Percentiles rank a stretch among this genome's conserved stretches.
phyloP scores from a whole-genome alignment of 2,888 invertebrate species.

The Napeogenes inachia region DNA sequence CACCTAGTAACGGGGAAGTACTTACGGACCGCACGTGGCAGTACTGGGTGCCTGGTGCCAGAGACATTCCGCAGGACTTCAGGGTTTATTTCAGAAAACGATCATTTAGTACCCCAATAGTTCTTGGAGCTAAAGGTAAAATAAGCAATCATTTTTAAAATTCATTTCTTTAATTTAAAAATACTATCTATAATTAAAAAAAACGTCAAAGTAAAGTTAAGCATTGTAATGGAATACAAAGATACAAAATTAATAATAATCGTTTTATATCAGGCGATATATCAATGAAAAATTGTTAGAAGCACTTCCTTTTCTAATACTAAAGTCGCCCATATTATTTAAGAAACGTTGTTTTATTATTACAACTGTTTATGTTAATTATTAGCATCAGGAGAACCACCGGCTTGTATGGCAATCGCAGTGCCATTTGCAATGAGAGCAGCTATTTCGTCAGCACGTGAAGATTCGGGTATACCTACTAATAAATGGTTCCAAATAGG shows the following conservation, averaged over 20 bases:
- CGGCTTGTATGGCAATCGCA: conserved; percentile 58
- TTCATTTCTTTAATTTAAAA: too few species aligned
- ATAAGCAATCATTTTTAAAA: background rate
- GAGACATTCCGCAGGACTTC: conserved; percentile 85
- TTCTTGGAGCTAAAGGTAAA: conserved; percentile 82
- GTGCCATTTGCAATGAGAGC: conserved; percentile 77
- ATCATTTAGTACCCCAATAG: conserved; percentile 76
- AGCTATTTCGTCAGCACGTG: conserved; percentile 78
- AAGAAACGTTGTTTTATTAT: background rate
- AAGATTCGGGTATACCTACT: conserved; percentile 70
- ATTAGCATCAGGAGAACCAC: conserved; percentile 69
- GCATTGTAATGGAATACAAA: too few species aligned
- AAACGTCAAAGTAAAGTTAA: too few species aligned
- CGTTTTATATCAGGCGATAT: too few species aligned
- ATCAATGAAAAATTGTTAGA: too few species aligned
- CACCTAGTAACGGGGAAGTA: conserved; percentile 79
- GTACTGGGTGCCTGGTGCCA: conserved; percentile 83
- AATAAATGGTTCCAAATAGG: conserved; percentile 76
- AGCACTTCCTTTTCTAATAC: too few species aligned
- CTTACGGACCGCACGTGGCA: conserved; percentile 86
- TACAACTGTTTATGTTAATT: background rate
- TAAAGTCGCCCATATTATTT: too few species aligned
- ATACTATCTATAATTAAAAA: too few species aligned
- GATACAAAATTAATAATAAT: too few species aligned
- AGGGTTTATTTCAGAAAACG: conserved; percentile 80